Conservation (phyloP, 2,888 invertebrate species). For the Chaetoderma sp. region DNA sequence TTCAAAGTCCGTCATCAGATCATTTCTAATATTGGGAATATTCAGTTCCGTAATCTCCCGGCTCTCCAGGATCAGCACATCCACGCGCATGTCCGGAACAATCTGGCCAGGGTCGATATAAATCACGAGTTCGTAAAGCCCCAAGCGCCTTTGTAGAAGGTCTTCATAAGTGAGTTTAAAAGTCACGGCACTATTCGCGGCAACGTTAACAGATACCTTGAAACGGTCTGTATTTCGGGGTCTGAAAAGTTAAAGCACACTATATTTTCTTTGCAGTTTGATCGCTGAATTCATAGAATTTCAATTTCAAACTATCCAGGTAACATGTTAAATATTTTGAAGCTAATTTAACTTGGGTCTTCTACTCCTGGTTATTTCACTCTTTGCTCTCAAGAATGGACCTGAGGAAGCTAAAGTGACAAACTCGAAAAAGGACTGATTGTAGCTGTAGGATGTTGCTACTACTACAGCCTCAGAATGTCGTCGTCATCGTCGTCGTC, state of each 20-base stretch:
- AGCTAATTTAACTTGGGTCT: too few relatives aligned
- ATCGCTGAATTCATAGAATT: too few relatives aligned
- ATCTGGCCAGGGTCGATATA: constrained; percentile 78
- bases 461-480: too few relatives aligned
- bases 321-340: too few relatives aligned
- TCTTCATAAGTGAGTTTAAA: constrained; percentile 83
- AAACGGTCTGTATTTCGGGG: constrained; percentile 79
- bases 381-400: too few relatives aligned
- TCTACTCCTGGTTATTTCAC: too few relatives aligned
- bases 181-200: constrained; percentile 74
- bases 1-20: constrained; percentile 22
- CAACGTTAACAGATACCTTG: constrained; percentile 78
- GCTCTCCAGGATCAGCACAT: constrained; percentile 76
- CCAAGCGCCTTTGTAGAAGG: constrained; percentile 75
- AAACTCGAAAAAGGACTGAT: too few relatives aligned
- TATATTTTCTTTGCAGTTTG: too few relatives aligned
- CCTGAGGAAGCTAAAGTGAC: too few relatives aligned
- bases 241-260: constrained; percentile 25
- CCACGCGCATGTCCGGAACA: constrained; percentile 77
- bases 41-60: constrained; percentile 75
- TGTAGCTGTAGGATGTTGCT: too few relatives aligned
- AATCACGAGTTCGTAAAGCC: constrained; percentile 78
- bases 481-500: too few relatives aligned
- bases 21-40: constrained; percentile 73
- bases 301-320: too few relatives aligned